Evolutionary conservation across 2,888 invertebrate species (phyloP).

Genomic region (Polylopha cassiicola): DNA sequence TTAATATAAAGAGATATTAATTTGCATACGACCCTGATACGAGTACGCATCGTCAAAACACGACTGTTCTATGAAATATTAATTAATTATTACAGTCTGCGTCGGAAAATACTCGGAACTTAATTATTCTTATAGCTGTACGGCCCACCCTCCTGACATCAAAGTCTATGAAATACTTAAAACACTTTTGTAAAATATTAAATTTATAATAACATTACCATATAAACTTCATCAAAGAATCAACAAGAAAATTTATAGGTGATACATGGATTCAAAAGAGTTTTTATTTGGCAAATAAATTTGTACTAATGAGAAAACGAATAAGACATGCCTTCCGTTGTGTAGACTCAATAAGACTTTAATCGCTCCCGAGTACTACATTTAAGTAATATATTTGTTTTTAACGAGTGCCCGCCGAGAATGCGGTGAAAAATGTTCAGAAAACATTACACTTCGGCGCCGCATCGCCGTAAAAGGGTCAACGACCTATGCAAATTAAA

Average conservation of each 20-base stretch:
- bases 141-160: too few relatives aligned
- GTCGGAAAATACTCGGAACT: slow-evolving; percentile 1
- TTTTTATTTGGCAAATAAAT: slow-evolving; percentile 3
- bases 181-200: too few relatives aligned
- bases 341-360: slow-evolving; percentile 19
- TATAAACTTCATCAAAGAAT: background rate
- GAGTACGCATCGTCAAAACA: slow-evolving; percentile 12
- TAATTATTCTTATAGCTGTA: slow-evolving; percentile 2
- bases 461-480: slow-evolving; percentile 13
- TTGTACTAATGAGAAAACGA: slow-evolving; percentile 6
- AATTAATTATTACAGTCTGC: slow-evolving; percentile 3
- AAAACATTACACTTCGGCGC: slow-evolving; percentile 20
- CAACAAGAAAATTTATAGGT: background rate
- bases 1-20: slow-evolving; percentile 2
- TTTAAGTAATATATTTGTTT: slow-evolving; percentile 25
- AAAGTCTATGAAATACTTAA: too few relatives aligned
- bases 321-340: slow-evolving; percentile 10
- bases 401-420: slow-evolving; percentile 19
- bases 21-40: slow-evolving; percentile 4
- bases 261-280: background rate
- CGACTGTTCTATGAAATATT: slow-evolving; percentile 5
- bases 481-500: slow-evolving; percentile 9
- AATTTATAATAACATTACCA: too few relatives aligned
- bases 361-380: slow-evolving; percentile 11
- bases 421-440: slow-evolving; percentile 20